Base-by-base conservation (phyloP, 2,113 vertebrate species). In the Notarius lentiginosus region DNA sequence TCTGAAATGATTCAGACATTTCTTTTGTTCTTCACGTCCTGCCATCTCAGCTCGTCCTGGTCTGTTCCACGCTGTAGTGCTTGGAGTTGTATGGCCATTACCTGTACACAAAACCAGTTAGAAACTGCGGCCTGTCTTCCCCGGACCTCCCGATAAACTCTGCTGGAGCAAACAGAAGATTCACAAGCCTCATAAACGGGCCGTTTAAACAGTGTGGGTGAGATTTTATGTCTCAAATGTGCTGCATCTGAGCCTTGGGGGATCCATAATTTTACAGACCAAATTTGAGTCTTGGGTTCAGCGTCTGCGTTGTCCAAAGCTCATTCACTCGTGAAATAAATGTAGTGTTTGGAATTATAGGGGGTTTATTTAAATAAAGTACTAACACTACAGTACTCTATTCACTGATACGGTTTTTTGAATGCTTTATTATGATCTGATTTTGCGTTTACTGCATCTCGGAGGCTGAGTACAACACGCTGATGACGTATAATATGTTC, bases 71-170 rank as follows among this genome's bases (percentile, higher is more conserved):
- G 93, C 93, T 95, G 95, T 93, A 93, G 94, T 95, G 95, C 94
- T 96, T 95, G 93, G 93, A 94, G 95, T 95, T 95, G 93, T 94
- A 94, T 92, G 95, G 94, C 87, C 93, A 94, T 97, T 96, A 96
- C 95, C 96, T 96, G 92, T 95, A 94, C 91, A 87, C 93, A 95
- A 95, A 95, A 91, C 94, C 95, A 86, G 90, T 97, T 95, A 97
- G 95, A 97, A 97, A 96, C 95, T 97, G 96, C 95, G 95, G 92
- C 96, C 96, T 88, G 96, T 95, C 95, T 97, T 97, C 94, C 96
- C 95, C 89, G 95, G 96, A 95, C 96, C 97, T 97, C 96, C 97
- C 95, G 97, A 96, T 94, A 97, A 96, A 96, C 95, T 96, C 97
- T 97, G 95, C 90, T 87, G 91, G 58, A 90, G 86, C 84, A 91